Evolutionary conservation across 2,888 invertebrate species (phyloP).

Genomic region (Agrochola macilenta): DNA sequence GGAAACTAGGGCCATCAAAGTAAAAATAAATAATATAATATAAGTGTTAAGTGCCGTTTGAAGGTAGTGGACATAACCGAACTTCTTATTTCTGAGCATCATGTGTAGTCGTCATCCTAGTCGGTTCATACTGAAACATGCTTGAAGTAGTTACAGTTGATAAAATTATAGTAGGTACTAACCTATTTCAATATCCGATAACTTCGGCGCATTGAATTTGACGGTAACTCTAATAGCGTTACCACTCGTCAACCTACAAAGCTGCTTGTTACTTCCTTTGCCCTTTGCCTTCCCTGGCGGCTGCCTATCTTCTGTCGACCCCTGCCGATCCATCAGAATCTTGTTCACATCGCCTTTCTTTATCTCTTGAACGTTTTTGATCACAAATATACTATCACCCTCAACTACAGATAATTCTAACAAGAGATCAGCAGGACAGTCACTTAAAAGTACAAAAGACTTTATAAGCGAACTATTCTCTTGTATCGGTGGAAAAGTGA

Average conservation of each 20-base stretch:
- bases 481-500: constrained; percentile 78
- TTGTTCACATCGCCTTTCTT: constrained; percentile 83
- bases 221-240: constrained; percentile 84
- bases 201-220: constrained; percentile 80
- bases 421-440: constrained; percentile 83
- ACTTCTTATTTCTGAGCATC: background rate
- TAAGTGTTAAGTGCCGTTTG: too few relatives aligned
- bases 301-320: constrained; percentile 71
- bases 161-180: constrained; percentile 1
- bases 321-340: constrained; percentile 78
- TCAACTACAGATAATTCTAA: constrained; percentile 79
- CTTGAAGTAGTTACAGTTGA: background rate
- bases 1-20: too few relatives aligned
- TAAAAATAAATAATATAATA: too few relatives aligned
- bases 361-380: constrained; percentile 84
- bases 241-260: constrained; percentile 82
- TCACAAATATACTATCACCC: constrained; percentile 79
- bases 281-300: constrained; percentile 71
- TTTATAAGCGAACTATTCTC: constrained; percentile 76
- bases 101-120: background rate
- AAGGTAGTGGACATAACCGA: background rate
- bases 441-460: constrained; percentile 83
- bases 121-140: background rate
- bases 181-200: constrained; percentile 77
- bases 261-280: constrained; percentile 79